These are phyloP conservation scores for Phycodurus eques DNA, from an alignment of 2,113 vertebrate genomes.

Conservation along the genomic window DNA sequence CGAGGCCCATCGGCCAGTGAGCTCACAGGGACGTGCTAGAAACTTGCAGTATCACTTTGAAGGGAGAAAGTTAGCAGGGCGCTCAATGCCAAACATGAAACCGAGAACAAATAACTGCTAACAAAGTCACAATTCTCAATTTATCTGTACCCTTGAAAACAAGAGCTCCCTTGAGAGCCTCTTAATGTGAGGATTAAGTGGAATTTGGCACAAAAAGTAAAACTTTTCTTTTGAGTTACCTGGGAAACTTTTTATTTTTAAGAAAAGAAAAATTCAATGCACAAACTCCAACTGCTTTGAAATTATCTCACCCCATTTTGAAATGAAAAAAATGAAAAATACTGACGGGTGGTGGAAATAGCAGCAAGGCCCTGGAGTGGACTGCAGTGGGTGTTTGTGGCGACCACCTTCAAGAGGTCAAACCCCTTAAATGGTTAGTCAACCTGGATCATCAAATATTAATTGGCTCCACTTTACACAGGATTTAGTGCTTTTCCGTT, in stretches of 20 bases:
- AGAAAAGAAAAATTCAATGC: no score
- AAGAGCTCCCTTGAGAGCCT: not conserved
- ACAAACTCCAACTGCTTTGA: no score
- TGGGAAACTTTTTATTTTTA: no score
- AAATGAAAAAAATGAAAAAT: no score
- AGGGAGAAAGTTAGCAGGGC: not conserved
- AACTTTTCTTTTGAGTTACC: no score
- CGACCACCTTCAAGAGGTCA: not conserved
- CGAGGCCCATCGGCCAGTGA: conserved; percentile 30
- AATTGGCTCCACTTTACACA: not conserved
- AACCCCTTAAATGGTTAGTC: not conserved
- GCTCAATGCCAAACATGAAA: not conserved
- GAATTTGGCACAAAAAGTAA: no score
- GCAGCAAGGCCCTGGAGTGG: not conserved
- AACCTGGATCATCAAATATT: not conserved
- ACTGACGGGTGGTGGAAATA: no score
- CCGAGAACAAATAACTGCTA: not conserved
- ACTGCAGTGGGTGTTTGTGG: not conserved
- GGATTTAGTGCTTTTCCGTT: not conserved
- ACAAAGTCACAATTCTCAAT: not conserved
- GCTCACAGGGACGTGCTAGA: not conserved
- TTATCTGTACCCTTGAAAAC: not conserved
- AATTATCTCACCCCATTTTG: no score
- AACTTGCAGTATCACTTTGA: not conserved
- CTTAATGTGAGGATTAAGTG: not conserved